Base-by-base conservation (phyloP, 2,888 invertebrate species). In the Diarsia rubi region DNA sequence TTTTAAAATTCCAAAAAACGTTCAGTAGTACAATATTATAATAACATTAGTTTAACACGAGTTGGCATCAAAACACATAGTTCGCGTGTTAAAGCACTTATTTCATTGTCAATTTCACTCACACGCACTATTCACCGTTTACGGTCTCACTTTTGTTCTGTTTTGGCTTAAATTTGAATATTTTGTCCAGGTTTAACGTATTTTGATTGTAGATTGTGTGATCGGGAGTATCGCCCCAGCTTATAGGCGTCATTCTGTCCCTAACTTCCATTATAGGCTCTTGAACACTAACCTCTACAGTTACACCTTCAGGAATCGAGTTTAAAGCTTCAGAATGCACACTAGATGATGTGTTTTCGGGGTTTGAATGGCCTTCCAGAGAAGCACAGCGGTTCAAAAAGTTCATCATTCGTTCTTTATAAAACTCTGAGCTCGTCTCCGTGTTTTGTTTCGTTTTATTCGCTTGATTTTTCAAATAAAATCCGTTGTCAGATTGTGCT, bases 161-260 rank as follows among this genome's bases (percentile, higher is more conserved):
- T 49, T 83, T 86, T 73, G 92, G 92, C 54, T 91, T 93, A 68
- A 95, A 94, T 83, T 90, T 94, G 83, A 96, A 96, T 72, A 96
- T 94, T 79, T 93, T 95, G 14, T 96, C 96, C 16, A 97, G 91
- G 83, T 94, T 96, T 24, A 97, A 86, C 9, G 93, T 97, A 78
- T 97, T 96, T 82, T 97, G 97, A 45, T 96, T 96, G 80, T 95
- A 97, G 1, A 96, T 84, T 0, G 95, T 94, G 57, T 96, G 95
- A 1, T 96, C 95, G 0, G 93, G 93, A 0, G 92, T 87, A 37
- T 96, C 97, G 0, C 96, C 97, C 97, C 96, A 97, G 67, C 95
- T 95, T 0, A 95, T 81, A 0, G 94, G 93, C 0, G 95, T 95
- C 24, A 92, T 87, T 27, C 92, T 86, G 42, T 90, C 92, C 24